Percentiles rank a stretch among this genome's conserved stretches.
Conservation (phyloP, 2,797 vertebrate species). For the Triplophysa bombifrons region DNA sequence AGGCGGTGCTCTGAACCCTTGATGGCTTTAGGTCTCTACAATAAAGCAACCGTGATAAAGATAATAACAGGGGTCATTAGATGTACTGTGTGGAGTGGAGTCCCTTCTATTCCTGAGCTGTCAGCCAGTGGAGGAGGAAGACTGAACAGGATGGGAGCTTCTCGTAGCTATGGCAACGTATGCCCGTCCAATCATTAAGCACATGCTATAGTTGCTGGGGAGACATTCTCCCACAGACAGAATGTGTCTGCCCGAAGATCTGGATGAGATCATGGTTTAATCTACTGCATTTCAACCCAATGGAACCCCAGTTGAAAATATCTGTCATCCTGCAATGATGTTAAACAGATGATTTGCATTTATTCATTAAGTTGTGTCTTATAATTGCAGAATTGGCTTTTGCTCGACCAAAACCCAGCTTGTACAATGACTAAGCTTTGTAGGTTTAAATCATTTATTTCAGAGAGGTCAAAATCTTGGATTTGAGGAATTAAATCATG, state of each 20-base stretch:
- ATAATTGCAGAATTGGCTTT: too few relatives aligned
- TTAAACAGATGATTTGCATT: not conserved
- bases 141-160: constrained; percentile 71
- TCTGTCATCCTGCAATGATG: constrained; percentile 1
- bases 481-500: not conserved
- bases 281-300: constrained; percentile 51
- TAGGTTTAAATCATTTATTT: not conserved
- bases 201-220: constrained; percentile 78
- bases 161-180: constrained; percentile 81
- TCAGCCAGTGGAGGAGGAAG: constrained; percentile 43
- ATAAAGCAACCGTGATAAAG: not conserved
- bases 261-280: constrained; percentile 63
- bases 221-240: constrained; percentile 72
- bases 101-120: constrained; percentile 30
- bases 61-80: constrained; percentile 16
- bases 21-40: not conserved
- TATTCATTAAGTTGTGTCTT: not conserved
- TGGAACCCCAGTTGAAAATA: constrained; percentile 43
- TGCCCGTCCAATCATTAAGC: constrained; percentile 79
- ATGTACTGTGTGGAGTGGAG: constrained; percentile 48
- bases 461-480: not conserved
- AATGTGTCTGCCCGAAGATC: constrained; percentile 57
- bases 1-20: not conserved
- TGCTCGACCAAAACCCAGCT: not conserved
- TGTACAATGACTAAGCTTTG: not conserved